Conservation (phyloP, 1,140 invertebrate genomes). For the Drosophila bifasciata region DNA sequence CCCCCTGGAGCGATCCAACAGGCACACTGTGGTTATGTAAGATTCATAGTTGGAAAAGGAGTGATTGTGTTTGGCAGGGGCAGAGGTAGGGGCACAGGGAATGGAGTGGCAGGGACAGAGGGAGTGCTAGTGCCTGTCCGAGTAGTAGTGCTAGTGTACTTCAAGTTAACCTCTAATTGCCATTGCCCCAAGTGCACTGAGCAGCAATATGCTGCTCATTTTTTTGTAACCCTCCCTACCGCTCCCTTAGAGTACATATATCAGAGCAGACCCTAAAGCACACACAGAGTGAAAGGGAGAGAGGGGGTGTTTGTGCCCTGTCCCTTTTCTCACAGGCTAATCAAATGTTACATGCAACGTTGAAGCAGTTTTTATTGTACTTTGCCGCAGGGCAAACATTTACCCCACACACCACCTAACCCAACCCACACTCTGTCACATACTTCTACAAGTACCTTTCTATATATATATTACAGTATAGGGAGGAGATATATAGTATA, state of each 20-base stretch:
- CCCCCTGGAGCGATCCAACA: not conserved
- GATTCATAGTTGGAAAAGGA: constrained; percentile 19
- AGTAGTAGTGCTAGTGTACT: too few species aligned
- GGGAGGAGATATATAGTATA: constrained; percentile 15
- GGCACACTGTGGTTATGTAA: constrained; percentile 33
- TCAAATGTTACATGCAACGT: constrained; percentile 74
- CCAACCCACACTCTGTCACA: constrained; percentile 20
- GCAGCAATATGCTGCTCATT: constrained; percentile 61
- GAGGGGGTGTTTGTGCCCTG: not conserved
- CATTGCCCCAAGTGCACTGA: constrained; percentile 67
- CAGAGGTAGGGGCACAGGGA: not conserved
- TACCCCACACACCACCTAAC: not conserved
- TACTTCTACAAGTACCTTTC: constrained; percentile 22
- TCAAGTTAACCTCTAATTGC: constrained; percentile 75
- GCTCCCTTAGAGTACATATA: not conserved
- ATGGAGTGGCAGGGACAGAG: too few species aligned
- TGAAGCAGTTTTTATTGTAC: constrained; percentile 75
- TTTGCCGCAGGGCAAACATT: constrained; percentile 58
- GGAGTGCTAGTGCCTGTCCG: too few species aligned
- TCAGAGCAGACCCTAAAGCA: constrained; percentile 25
- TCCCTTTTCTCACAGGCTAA: constrained; percentile 60
- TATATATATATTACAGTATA: constrained; percentile 39
- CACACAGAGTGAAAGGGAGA: not conserved
- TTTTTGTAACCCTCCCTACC: constrained; percentile 21
- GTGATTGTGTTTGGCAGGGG: constrained; percentile 1